These are phyloP conservation scores for Shinisaurus crocodilurus DNA, from an alignment of 2,113 vertebrate species.

Conservation along the genomic window DNA sequence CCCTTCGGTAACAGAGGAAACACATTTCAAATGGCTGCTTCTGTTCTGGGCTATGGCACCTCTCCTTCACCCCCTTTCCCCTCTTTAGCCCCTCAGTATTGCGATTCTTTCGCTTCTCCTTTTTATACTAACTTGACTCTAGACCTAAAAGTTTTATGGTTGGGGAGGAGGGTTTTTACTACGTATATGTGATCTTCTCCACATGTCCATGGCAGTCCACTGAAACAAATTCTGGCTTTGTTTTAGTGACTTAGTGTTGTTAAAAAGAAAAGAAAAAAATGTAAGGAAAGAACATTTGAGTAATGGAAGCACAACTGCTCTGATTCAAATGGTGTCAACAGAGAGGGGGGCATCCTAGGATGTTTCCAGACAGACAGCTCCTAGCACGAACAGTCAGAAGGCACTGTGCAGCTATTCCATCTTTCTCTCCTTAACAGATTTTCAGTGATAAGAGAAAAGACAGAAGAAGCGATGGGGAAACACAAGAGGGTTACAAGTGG, in stretches of 20 bases:
- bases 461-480: no score
- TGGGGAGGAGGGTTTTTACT: not conserved
- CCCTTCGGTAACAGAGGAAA: slow-evolving; percentile 23
- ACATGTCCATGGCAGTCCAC: not conserved
- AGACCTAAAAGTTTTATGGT: not conserved
- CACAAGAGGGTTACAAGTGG: no score
- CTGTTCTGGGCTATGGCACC: not conserved
- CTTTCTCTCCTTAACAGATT: no score
- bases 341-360: not conserved
- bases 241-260: not conserved
- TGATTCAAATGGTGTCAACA: not conserved
- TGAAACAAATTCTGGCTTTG: not conserved
- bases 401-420: no score
- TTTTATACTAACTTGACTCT: not conserved
- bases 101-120: slow-evolving; percentile 1
- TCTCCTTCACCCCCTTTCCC: no score
- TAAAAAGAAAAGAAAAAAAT: no score
- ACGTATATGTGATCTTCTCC: not conserved
- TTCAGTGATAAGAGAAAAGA: no score
- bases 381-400: no score
- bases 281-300: not conserved
- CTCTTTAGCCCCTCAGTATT: not conserved
- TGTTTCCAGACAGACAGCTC: no score
- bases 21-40: slow-evolving; percentile 20
- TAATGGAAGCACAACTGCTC: not conserved